Evolutionary conservation across 2,797 vertebrate species (phyloP).

Genomic region (Anguilla marmorata): DNA sequence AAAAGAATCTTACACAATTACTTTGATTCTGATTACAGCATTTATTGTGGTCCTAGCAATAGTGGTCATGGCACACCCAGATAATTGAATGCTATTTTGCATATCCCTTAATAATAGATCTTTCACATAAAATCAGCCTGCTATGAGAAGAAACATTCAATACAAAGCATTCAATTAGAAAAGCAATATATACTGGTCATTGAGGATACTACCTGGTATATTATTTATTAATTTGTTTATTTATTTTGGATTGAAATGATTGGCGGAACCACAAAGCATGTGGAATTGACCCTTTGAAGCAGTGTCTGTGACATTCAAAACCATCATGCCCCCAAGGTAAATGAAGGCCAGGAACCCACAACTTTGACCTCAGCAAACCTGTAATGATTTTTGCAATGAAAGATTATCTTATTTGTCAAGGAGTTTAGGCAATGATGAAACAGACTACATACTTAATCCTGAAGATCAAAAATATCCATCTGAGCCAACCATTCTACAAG

Average conservation of each 20-base stretch:
- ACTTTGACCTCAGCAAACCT: slow-evolving; percentile 14
- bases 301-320: neutral
- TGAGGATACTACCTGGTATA: neutral
- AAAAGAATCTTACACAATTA: neutral
- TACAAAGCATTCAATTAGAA: neutral
- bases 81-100: neutral
- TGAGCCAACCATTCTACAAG: neutral
- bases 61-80: neutral
- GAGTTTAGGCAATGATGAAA: neutral
- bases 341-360: neutral
- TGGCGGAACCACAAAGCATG: neutral
- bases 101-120: neutral
- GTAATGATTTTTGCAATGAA: neutral
- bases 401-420: neutral
- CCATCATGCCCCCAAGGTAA: neutral
- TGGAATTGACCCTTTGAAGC: neutral
- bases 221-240: neutral
- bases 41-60: neutral
- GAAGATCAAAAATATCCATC: neutral
- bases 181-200: neutral
- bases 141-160: neutral
- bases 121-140: neutral
- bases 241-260: neutral
- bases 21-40: slow-evolving; percentile 1
- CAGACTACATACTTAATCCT: neutral